These are phyloP conservation scores for Ladona fulva DNA, from an alignment of 1,140 invertebrate species.

Conservation along the genomic window DNA sequence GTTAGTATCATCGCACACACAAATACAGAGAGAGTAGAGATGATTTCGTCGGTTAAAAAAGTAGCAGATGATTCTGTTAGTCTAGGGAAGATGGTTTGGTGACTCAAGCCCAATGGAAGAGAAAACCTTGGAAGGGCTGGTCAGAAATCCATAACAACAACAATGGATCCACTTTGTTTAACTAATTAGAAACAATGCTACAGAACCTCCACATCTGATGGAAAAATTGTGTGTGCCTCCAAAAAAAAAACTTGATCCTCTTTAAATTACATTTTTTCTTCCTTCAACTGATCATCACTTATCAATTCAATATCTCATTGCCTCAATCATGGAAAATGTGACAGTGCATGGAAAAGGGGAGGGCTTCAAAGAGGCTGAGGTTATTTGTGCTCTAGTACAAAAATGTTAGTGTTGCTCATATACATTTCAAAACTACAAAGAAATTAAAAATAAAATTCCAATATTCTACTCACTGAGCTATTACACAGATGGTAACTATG, in stretches of 20 bases:
- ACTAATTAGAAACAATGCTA: background rate
- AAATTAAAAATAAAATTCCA: conserved; percentile 15
- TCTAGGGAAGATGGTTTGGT: background rate
- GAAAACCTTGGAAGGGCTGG: conserved; percentile 24
- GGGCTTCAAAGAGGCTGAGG: background rate
- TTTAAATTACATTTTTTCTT: background rate
- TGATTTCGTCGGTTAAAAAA: background rate
- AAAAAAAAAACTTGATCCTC: background rate
- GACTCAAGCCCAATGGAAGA: background rate
- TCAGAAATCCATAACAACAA: conserved; percentile 43
- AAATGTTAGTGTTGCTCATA: background rate
- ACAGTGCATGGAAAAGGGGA: background rate
- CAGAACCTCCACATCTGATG: background rate
- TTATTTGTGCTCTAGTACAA: conserved; percentile 1
- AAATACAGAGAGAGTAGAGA: background rate
- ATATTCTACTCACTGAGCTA: conserved; percentile 9
- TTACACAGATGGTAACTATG: conserved; percentile 13
- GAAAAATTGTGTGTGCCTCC: background rate
- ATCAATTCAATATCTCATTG: background rate
- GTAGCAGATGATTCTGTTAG: background rate
- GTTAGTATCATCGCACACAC: background rate
- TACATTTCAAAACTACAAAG: conserved; percentile 5
- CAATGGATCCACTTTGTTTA: background rate
- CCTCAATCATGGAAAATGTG: conserved; percentile 5
- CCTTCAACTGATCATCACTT: background rate